Base-by-base conservation (phyloP, 1,140 invertebrate genomes). In the Cyclargus thomasi region DNA sequence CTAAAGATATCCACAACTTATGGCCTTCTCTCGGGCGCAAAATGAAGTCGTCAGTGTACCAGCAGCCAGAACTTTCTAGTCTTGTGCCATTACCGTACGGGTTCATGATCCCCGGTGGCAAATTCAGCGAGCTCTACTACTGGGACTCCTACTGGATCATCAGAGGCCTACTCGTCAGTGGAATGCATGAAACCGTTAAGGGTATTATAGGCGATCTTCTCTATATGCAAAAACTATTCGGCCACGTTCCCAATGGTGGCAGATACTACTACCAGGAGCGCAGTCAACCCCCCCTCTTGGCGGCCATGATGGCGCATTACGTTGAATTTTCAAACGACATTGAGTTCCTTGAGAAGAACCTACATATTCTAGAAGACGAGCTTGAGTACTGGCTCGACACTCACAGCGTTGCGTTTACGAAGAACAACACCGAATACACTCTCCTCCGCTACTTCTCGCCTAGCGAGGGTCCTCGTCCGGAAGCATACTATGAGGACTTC, bases 91-190 rank as follows among this genome's bases (percentile, higher is more conserved):
- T 97, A 0, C 91, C 94, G 0, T 92, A 97, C 74, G 94, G 94
- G n/a, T 96, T 97, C 71, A 93, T 97, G 4, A 93, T 97, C 22
- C 97, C 97, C 1, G 97, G 97, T 11, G 97, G 97, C 2, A 88
- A 97, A 71, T 98, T 98, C 81, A 94, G 93, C 78, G 95, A 96
- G 81, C 92, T 95, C 53, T 98, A 97, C 78, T 97, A 97, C 77
- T 97, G 96, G 96, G 96, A 97, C 76, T 94, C 96, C 1, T 97
- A 95, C 82, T 97, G 96, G 96, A 95, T 97, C 11, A 92, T 97
- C 7, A 93, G 95, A 79, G 96, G 96, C 22, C 86, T 97, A 0
- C 85, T 97, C 0, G 80, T 95, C 2, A 94, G 93, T 65, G 95
- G 94, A 69, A 97, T 97, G 96, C 77, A 83, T 4, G 76, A 92